Evolutionary conservation across 2,797 vertebrate genomes (phyloP).

Genomic region (Lacerta agilis): DNA sequence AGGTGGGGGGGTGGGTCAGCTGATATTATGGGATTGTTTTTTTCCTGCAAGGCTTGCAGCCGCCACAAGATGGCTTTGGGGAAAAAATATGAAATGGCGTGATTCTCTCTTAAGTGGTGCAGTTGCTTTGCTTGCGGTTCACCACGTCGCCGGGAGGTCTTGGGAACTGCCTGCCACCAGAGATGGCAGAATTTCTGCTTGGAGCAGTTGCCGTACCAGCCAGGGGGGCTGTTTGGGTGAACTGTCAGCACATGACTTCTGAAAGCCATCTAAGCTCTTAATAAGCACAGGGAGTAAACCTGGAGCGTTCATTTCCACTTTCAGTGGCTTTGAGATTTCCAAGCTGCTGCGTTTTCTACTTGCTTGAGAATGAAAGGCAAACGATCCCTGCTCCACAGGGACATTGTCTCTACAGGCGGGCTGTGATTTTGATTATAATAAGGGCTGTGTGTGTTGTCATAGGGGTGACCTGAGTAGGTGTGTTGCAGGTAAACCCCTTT

Average conservation of each 20-base stretch:
- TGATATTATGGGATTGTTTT: not conserved
- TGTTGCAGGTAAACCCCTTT: not conserved
- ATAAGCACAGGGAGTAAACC: not conserved
- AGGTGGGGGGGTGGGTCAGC: no score
- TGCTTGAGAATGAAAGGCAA: no score
- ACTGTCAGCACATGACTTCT: not conserved
- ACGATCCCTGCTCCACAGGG: no score
- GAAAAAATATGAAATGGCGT: no score
- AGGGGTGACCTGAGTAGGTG: not conserved
- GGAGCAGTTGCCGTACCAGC: not conserved
- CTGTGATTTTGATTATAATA: not conserved
- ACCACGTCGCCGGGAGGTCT: not conserved
- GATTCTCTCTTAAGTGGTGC: no score
- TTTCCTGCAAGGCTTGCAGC: no score
- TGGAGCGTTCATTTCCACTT: not conserved
- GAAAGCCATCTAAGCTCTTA: no score
- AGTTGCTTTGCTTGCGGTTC: not conserved
- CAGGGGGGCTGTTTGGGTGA: not conserved
- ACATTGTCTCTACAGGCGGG: accelerated
- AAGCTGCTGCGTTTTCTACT: not conserved
- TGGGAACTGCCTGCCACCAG: no score
- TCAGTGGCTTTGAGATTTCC: not conserved
- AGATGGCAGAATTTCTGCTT: not conserved
- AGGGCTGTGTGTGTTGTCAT: not conserved
- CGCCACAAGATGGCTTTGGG: not conserved